Base-by-base conservation (phyloP, 2,113 vertebrate species). In the Progne subis region DNA sequence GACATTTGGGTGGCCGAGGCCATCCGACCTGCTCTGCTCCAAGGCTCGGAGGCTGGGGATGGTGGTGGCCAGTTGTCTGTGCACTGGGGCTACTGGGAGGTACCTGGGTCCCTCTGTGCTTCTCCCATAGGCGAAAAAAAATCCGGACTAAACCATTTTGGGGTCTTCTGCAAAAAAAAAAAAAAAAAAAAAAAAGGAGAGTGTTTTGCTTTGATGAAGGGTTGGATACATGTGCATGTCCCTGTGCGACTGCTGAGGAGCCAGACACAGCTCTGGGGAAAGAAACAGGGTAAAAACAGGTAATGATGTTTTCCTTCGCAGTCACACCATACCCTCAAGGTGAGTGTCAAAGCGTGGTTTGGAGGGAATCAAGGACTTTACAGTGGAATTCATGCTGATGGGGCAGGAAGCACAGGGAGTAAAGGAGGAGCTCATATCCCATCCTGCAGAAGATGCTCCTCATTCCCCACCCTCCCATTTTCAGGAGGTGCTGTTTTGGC, bases 321-420 rank as follows among this genome's bases (percentile, higher is more conserved):
- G 64, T 29, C 25, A 44, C 17, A 13, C 1, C 2, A 4, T 59
- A 52, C 43, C 31, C 64, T 79, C 39, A 14, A 67, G n/a, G 44
- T 39, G 29, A 60, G 39, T 3, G 68, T 84, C 88, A 68, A 92
- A 95, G 85, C 56, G 88, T 75, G 74, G 65, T 60, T 76, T 44
- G 60, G 69, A 49, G 71, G 55, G 63, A 93, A 96, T 29, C 15
- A 50, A 92, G 95, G 94, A 83, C 55, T 93, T 94, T 25, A 11
- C 78, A 49, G 92, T 56, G 91, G 97, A 97, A 96, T 96, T 96
- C 83, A 82, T 81, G 95, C 87, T 72, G 39, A n/a, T 20, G 60
- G 72, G 67, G 56, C 72, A 78, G 68, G 93, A 92, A 94, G 83
- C 26, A 59, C 88, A 77, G 25, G 4, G 34, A 92, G 85, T 53